Conservation (phyloP, 2,797 vertebrate species). For the Poeciliopsis paucimaculata region DNA sequence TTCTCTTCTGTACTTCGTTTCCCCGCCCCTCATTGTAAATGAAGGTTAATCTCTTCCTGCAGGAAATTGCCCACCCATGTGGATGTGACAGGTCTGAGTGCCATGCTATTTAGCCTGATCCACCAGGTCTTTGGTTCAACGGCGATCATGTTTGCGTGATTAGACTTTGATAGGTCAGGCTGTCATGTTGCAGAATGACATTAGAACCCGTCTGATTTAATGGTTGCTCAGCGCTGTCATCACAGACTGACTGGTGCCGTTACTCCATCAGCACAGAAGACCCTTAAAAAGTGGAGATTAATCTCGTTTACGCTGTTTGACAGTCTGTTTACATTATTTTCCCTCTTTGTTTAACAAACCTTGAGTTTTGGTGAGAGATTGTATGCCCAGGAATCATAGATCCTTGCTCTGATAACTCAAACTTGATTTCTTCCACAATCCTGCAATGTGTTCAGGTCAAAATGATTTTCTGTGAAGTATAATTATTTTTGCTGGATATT, state of each 20-base stretch:
- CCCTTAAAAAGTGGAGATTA: constrained; percentile 20
- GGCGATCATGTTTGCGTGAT: constrained; percentile 65
- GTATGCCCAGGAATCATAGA: constrained; percentile 72
- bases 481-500: constrained; percentile 36
- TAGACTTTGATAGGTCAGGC: constrained; percentile 58
- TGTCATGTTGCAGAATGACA: constrained; percentile 55
- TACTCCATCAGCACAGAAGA: constrained; percentile 34
- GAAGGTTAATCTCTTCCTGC: constrained; percentile 59
- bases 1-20: constrained; percentile 21
- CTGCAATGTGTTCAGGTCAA: constrained; percentile 26
- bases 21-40: constrained; percentile 44
- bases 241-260: constrained; percentile 39
- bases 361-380: constrained; percentile 58
- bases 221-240: constrained; percentile 46
- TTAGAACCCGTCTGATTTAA: constrained; percentile 53
- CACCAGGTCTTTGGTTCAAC: constrained; percentile 41
- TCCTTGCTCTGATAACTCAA: constrained; percentile 41
- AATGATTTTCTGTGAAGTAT: constrained; percentile 22
- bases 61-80: constrained; percentile 59
- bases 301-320: constrained; percentile 42
- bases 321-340: constrained; percentile 32
- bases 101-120: constrained; percentile 57
- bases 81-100: constrained; percentile 69
- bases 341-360: constrained; percentile 33
- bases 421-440: constrained; percentile 28